Evolutionary conservation across 2,888 invertebrate species (phyloP), one percentile per base, ranked within the genome.

Genomic region (Teleiodes luculella): DNA sequence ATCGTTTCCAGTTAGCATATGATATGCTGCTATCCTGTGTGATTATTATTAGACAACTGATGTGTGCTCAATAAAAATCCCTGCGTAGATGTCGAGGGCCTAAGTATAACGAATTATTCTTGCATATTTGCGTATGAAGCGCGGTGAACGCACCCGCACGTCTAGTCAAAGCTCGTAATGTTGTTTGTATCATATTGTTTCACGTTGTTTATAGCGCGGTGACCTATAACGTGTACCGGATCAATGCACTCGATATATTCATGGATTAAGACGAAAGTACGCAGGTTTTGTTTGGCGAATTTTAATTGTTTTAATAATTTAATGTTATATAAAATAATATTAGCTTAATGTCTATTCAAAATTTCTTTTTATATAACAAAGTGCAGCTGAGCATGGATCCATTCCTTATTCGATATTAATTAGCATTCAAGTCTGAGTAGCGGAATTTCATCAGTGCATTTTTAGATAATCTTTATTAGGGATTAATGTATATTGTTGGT

Each of bases 141-240:
- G n/a, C 76, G 75, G 70, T 72, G 69, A 68, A 76, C 10, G 31
- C 31, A 78, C 75, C 76, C 79, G 86, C 86, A 87, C 86, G 86
- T 88, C 88, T 88, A 88, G 88, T 88, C 87, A 88, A 86, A 76
- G 74, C 77, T 79, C 79, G 76, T 83, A 80, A 76, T 78, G 75
- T 78, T 78, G 70, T 81, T 85, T 85, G 82, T 86, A 83, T 24
- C 24, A 24, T 85, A 78, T 72, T 76, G 76, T 74, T 78, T 74
- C 81, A 78, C 73, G 67, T 73, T 70, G 66, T 68, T 70, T 60
- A 63, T 72, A 71, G 59, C 66, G 62, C 74, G 66, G 66, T 67
- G 73, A 78, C 77, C 78, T 73, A 76, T 56, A 51, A 56, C 48
- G 46, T 56, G 53, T 53, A 53, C 53, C 43, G 47, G 49, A 49